Evolutionary conservation across 2,888 invertebrate species (phyloP).

Genomic region (Mesorhabditis spiculigera): DNA sequence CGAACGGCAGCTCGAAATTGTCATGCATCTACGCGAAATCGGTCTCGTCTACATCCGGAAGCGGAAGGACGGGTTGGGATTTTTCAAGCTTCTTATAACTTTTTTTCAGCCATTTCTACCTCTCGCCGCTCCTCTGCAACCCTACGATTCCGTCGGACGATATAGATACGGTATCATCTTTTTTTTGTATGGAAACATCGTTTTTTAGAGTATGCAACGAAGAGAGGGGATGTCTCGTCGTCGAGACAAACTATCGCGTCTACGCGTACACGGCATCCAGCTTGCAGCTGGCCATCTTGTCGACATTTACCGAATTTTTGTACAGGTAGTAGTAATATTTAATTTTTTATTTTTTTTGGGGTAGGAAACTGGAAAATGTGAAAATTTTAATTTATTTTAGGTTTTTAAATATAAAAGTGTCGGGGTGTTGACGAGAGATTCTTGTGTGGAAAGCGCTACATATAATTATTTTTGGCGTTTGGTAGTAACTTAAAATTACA

Average conservation of each 20-base stretch:
- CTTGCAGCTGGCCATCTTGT: slow-evolving; percentile 85
- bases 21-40: slow-evolving; percentile 92
- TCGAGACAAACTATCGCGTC: slow-evolving; percentile 93
- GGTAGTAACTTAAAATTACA: background rate
- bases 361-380: background rate
- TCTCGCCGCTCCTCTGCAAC: slow-evolving; percentile 46
- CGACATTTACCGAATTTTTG: slow-evolving; percentile 84
- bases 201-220: slow-evolving; percentile 9
- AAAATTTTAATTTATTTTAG: slow-evolving; percentile 58
- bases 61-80: slow-evolving; percentile 45
- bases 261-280: slow-evolving; percentile 84
- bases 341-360: background rate
- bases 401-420: slow-evolving; percentile 92
- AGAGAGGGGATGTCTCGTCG: slow-evolving; percentile 77
- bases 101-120: slow-evolving; percentile 38
- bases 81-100: slow-evolving; percentile 1
- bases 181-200: slow-evolving; percentile 12
- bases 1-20: slow-evolving; percentile 67
- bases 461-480: slow-evolving; percentile 70
- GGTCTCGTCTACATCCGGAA: slow-evolving; percentile 78
- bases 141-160: slow-evolving; percentile 25
- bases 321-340: slow-evolving; percentile 66
- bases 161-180: slow-evolving; percentile 12
- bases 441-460: slow-evolving; percentile 88
- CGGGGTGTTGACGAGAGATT: slow-evolving; percentile 87